A percentile compares a stretch with the other conserved stretches of the same genome.
phyloP scores from a whole-genome alignment of 2,888 invertebrate species.

The Steromphala cineraria region DNA sequence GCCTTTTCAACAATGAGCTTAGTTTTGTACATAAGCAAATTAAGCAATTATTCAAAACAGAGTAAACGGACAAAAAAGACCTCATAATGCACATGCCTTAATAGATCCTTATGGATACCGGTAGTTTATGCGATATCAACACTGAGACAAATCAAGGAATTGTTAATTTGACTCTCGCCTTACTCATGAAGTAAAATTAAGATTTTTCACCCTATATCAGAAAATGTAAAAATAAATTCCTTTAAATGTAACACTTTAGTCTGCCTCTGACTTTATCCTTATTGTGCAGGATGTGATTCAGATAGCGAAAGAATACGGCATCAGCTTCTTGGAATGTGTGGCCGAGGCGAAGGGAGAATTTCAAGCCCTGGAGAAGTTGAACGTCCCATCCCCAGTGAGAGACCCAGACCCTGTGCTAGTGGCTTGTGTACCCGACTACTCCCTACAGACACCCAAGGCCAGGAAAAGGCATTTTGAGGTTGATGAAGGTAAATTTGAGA shows the following conservation, averaged over 20 bases:
- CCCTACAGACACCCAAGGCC: background rate
- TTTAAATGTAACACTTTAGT: no score
- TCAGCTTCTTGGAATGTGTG: background rate
- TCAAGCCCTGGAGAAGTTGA: background rate
- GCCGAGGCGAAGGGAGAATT: background rate
- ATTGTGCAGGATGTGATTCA: conserved; percentile 33
- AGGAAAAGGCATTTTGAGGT: background rate
- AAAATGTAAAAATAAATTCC: no score
- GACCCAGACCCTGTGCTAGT: conserved; percentile 52
- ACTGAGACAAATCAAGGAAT: no score
- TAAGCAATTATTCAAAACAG: no score
- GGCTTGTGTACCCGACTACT: conserved; percentile 37
- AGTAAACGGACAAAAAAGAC: no score
- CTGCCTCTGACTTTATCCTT: background rate
- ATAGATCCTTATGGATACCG: no score
- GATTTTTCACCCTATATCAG: no score
- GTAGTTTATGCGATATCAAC: no score
- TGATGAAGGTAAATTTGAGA: background rate
- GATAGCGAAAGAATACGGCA: conserved; percentile 36
- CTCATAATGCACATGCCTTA: no score
- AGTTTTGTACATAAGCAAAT: no score
- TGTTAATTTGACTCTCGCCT: no score
- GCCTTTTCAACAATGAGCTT: no score
- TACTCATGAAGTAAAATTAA: background rate
- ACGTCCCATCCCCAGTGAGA: conserved; percentile 38